Conservation (phyloP, 2,797 vertebrate species). For the Sebastes trivittatus region DNA sequence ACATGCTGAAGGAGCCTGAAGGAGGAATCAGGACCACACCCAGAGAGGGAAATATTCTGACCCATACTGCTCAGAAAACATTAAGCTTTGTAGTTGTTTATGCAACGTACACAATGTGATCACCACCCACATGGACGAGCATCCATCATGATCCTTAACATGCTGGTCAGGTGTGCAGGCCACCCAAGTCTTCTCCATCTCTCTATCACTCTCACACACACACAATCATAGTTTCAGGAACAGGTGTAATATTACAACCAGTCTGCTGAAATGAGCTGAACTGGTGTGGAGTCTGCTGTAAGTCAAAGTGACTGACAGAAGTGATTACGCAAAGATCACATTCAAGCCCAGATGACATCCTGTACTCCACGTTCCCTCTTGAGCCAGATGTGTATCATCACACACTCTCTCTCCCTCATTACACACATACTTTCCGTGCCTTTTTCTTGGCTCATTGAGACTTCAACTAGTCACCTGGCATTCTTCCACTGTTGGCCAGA, state of each 20-base stretch:
- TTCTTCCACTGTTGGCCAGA: slow-evolving; percentile 21
- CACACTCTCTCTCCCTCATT: slow-evolving; percentile 34
- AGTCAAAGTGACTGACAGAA: slow-evolving; percentile 40
- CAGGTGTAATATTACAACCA: slow-evolving; percentile 40
- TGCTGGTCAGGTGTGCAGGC: slow-evolving; percentile 43
- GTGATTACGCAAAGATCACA: slow-evolving; percentile 22
- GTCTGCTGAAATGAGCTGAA: not conserved
- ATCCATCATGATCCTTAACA: slow-evolving; percentile 24
- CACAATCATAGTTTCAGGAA: not conserved
- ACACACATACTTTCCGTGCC: slow-evolving; percentile 56
- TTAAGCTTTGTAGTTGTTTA: not conserved
- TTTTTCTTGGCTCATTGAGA: slow-evolving; percentile 56
- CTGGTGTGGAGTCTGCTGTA: not conserved
- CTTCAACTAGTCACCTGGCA: slow-evolving; percentile 24
- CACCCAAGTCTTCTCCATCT: slow-evolving; percentile 34
- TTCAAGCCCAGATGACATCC: slow-evolving; percentile 35
- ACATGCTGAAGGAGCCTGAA: not conserved
- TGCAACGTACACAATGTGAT: not conserved
- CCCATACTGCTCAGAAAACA: not conserved
- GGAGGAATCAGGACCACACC: slow-evolving; percentile 2
- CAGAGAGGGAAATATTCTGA: not conserved
- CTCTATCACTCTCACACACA: not conserved
- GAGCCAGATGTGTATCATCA: slow-evolving; percentile 53
- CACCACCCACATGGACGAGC: not conserved
- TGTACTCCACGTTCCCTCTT: slow-evolving; percentile 19